A percentile compares a stretch with the other conserved stretches of the same genome.
Evolutionary conservation across 2,113 vertebrate genomes (phyloP).

Genomic region (Trematocara zebra): DNA sequence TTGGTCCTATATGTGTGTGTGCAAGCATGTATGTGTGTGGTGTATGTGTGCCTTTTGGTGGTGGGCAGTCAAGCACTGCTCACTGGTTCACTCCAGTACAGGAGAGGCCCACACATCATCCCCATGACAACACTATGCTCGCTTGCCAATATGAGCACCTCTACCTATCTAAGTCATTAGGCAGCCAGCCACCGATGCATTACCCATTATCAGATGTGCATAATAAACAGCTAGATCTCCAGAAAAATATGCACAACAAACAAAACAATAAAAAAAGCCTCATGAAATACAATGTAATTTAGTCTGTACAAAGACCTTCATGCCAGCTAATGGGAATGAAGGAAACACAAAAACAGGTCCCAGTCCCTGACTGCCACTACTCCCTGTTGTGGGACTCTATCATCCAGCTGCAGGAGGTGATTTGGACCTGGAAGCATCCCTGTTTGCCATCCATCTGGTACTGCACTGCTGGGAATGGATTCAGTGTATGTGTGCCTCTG

Average conservation of each 20-base stretch:
- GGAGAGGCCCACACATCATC: slow-evolving; percentile 41
- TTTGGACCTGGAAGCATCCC: slow-evolving; percentile 46
- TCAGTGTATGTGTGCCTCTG: slow-evolving; percentile 11
- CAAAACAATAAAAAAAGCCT: neutral
- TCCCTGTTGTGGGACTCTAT: slow-evolving; percentile 1
- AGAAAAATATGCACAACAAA: neutral
- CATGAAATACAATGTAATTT: neutral
- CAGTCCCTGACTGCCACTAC: neutral
- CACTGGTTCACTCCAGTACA: slow-evolving; percentile 9
- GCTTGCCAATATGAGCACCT: slow-evolving; percentile 23
- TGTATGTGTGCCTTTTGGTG: neutral
- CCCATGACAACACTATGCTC: slow-evolving; percentile 47
- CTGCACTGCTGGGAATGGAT: slow-evolving; percentile 20
- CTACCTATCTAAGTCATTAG: slow-evolving; percentile 40
- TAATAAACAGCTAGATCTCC: neutral
- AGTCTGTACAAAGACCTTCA: neutral
- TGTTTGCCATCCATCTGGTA: slow-evolving; percentile 60
- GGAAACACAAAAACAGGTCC: neutral
- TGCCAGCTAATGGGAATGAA: neutral
- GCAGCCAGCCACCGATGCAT: slow-evolving; percentile 19
- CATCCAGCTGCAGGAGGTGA: slow-evolving; percentile 57
- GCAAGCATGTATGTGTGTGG: neutral
- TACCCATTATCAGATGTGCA: slow-evolving; percentile 14
- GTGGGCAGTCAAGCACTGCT: slow-evolving; percentile 37
- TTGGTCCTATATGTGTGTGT: neutral